Percentiles rank a stretch among this genome's conserved stretches.
Evolutionary conservation across 2,113 vertebrate genomes (phyloP).

Genomic region (Notothenia coriiceps): DNA sequence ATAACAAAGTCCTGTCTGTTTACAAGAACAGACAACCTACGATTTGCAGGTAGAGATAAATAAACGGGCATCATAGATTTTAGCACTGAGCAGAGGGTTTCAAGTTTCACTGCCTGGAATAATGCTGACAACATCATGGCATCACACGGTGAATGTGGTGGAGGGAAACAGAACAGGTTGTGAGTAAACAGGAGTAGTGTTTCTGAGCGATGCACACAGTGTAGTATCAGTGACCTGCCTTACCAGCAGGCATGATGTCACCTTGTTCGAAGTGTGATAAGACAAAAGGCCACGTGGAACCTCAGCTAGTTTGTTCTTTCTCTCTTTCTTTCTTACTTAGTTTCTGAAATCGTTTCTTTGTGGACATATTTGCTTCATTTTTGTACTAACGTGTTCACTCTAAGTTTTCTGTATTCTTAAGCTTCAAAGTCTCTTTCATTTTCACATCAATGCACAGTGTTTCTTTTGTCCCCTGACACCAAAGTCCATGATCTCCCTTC

Average conservation of each 20-base stretch:
- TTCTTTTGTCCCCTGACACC: not conserved
- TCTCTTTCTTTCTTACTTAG: not conserved
- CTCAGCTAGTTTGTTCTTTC: not conserved
- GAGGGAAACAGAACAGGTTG: slow-evolving; percentile 29
- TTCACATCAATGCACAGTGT: slow-evolving; percentile 13
- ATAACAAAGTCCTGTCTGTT: slow-evolving; percentile 34
- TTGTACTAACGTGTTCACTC: not conserved
- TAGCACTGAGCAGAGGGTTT: slow-evolving; percentile 51
- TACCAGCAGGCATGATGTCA: slow-evolving; percentile 71
- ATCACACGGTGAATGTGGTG: slow-evolving; percentile 31
- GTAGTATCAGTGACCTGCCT: slow-evolving; percentile 64
- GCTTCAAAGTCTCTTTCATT: slow-evolving; percentile 7
- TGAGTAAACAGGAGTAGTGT: slow-evolving; percentile 61
- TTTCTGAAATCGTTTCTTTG: not conserved
- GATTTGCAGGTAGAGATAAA: slow-evolving; percentile 49
- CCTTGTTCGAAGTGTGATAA: slow-evolving; percentile 52
- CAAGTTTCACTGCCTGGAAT: slow-evolving; percentile 61
- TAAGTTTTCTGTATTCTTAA: not conserved
- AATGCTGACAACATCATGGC: slow-evolving; percentile 51
- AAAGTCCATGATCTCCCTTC: slow-evolving; percentile 4
- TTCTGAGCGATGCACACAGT: slow-evolving; percentile 66
- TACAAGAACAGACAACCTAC: slow-evolving; percentile 36
- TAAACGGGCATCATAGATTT: slow-evolving; percentile 15
- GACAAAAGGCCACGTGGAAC: slow-evolving; percentile 2
- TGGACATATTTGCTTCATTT: not conserved